These are phyloP conservation scores for Abrostola triplasia DNA, from an alignment of 2,888 invertebrate genomes.

Conservation along the genomic window DNA sequence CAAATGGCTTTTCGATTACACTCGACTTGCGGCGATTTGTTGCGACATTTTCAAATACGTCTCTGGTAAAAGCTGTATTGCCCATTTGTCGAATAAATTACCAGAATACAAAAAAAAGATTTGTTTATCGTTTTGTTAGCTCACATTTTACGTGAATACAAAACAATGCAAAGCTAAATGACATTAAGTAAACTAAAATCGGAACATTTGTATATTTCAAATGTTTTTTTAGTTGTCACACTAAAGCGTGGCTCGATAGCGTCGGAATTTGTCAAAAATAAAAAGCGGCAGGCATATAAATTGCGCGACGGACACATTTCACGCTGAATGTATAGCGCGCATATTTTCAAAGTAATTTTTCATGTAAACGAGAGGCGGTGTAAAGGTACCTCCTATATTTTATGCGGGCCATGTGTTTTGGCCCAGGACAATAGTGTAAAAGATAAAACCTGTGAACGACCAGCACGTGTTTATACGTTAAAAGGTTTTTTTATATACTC, in stretches of 20 bases:
- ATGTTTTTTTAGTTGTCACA: constrained; percentile 4
- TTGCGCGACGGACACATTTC: constrained; percentile 30
- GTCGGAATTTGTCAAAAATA: constrained; percentile 4
- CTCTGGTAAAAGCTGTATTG: constrained; percentile 21
- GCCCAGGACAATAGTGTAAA: constrained; percentile 58
- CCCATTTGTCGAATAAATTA: constrained; percentile 24
- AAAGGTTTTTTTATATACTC: constrained; percentile 52
- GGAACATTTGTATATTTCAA: constrained; percentile 6
- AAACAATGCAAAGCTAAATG: background rate
- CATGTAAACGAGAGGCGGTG: constrained; percentile 56
- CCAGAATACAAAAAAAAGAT: constrained; percentile 5
- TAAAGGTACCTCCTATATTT: constrained; percentile 55
- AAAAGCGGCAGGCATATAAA: constrained; percentile 13
- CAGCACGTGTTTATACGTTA: constrained; percentile 42
- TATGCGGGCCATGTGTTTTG: constrained; percentile 45
- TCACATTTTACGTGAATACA: background rate
- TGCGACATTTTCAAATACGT: constrained; percentile 15
- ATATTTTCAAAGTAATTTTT: constrained; percentile 60
- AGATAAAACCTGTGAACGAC: constrained; percentile 53
- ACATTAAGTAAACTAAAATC: constrained; percentile 2
- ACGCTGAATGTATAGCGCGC: constrained; percentile 45
- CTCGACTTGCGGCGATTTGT: constrained; percentile 19
- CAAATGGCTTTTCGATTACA: constrained; percentile 24
- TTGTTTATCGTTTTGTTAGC: background rate
- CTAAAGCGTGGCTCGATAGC: background rate